A percentile compares a stretch with the other conserved stretches of the same genome.
These are phyloP conservation scores for Melanotaenia parkinsoni DNA, from an alignment of 2,797 vertebrate species.

Conservation along the genomic window DNA sequence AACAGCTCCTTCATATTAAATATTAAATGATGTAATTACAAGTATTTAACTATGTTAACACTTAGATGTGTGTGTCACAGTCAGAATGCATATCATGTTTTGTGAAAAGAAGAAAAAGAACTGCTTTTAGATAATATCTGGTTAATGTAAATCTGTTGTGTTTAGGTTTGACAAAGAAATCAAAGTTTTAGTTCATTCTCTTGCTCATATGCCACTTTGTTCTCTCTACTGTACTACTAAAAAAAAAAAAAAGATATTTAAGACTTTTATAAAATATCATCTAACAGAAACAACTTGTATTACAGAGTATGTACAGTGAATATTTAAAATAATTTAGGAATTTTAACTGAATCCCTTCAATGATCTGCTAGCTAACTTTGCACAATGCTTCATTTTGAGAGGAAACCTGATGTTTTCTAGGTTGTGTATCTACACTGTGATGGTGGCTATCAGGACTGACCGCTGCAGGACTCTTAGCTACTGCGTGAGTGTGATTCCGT, in stretches of 20 bases:
- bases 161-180: conserved; percentile 66
- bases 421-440: conserved; percentile 79
- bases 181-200: conserved; percentile 47
- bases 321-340: conserved; percentile 68
- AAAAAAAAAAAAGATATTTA: conserved; percentile 52
- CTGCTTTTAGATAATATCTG: conserved; percentile 60
- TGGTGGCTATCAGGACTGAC: conserved; percentile 59
- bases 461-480: conserved; percentile 64
- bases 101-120: conserved; percentile 69
- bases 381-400: conserved; percentile 72
- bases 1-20: conserved; percentile 44
- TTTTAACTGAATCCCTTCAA: conserved; percentile 63
- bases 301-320: conserved; percentile 72
- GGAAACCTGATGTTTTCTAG: conserved; percentile 70
- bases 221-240: conserved; percentile 51
- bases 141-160: conserved; percentile 74
- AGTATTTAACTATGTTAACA: conserved; percentile 77
- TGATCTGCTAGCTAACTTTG: conserved; percentile 76
- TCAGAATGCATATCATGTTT: conserved; percentile 74
- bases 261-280: conserved; percentile 69
- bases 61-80: conserved; percentile 69
- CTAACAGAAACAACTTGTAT: conserved; percentile 62
- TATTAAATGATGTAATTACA: conserved; percentile 71
- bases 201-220: conserved; percentile 52
- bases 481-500: conserved; percentile 48